Evolutionary conservation across 2,888 invertebrate species (phyloP).

Genomic region (Agrotis clavis): DNA sequence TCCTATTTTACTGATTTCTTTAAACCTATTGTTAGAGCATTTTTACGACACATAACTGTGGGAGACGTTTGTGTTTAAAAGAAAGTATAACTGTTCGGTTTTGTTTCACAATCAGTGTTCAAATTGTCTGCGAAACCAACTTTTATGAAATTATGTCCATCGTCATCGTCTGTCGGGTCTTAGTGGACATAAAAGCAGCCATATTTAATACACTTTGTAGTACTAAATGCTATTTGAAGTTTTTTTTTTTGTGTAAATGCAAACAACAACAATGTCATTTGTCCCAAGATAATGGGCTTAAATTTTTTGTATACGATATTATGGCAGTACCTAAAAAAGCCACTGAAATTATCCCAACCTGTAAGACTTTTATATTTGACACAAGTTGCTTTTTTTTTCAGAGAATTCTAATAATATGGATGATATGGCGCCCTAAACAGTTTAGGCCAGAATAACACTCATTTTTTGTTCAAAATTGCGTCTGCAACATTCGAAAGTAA

Average conservation of each 20-base stretch:
- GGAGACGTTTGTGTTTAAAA: conserved; percentile 48
- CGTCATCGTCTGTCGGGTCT: conserved; percentile 22
- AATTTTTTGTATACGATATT: neutral
- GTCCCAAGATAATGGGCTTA: neutral
- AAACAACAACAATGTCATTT: neutral
- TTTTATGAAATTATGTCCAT: conserved; percentile 21
- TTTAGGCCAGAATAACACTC: too few species aligned
- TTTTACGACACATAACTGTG: conserved; percentile 52
- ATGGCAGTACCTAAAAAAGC: neutral
- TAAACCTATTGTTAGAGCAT: conserved; percentile 44
- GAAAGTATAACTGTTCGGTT: conserved; percentile 55
- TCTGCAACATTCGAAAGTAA: too few species aligned
- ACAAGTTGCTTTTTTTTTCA: too few species aligned
- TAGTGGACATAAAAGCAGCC: neutral
- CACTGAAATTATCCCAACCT: neutral
- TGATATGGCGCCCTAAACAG: too few species aligned
- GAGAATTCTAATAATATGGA: too few species aligned
- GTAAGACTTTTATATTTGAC: neutral
- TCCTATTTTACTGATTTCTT: conserved; percentile 53
- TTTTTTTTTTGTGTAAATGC: neutral
- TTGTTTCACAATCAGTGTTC: conserved; percentile 44
- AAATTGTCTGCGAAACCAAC: conserved; percentile 26
- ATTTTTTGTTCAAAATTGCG: too few species aligned
- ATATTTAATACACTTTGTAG: conserved; percentile 12
- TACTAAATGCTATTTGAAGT: neutral